These are phyloP conservation scores for Diadema setosum DNA, from an alignment of 35 echinoderm and acorn worm genomes.

Conservation along the genomic window DNA sequence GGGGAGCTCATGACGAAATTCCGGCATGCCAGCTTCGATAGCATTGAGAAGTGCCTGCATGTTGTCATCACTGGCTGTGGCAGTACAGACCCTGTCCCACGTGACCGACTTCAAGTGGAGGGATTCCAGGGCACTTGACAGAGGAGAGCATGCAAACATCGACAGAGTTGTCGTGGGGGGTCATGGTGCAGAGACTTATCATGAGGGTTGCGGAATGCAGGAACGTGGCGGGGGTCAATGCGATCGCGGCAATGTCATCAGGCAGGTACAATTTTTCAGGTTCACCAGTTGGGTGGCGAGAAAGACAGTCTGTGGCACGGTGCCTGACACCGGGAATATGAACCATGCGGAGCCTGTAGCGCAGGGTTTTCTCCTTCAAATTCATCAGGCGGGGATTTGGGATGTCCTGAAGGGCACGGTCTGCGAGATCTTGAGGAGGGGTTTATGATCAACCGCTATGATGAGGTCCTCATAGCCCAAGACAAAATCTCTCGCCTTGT, in stretches of 20 bases:
- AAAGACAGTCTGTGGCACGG: not conserved
- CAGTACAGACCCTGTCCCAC: slow-evolving; percentile 6
- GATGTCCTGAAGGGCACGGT: slow-evolving; percentile 5
- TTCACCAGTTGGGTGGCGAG: not conserved
- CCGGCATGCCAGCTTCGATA: not conserved
- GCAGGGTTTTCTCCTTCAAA: slow-evolving; percentile 47
- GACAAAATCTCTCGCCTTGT: slow-evolving; percentile 29
- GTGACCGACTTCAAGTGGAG: not conserved
- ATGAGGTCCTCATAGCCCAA: slow-evolving; percentile 8
- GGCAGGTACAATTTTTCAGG: not conserved
- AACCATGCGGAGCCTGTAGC: slow-evolving; percentile 27
- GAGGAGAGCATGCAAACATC: not conserved
- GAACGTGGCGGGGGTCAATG: not conserved
- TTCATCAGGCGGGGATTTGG: slow-evolving; percentile 18
- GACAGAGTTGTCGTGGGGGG: not conserved
- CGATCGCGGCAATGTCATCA: not conserved
- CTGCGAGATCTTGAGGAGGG: not conserved
- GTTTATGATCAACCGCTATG: not conserved
- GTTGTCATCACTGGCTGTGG: not conserved
- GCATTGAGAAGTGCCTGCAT: not conserved
- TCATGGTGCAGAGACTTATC: not conserved
- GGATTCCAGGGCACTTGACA: not conserved
- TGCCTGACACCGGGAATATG: not conserved
- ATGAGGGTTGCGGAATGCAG: not conserved
- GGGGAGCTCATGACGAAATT: slow-evolving; percentile 25